Evolutionary conservation across 2,797 vertebrate genomes (phyloP).

Genomic region (Chloroceryle amazona): DNA sequence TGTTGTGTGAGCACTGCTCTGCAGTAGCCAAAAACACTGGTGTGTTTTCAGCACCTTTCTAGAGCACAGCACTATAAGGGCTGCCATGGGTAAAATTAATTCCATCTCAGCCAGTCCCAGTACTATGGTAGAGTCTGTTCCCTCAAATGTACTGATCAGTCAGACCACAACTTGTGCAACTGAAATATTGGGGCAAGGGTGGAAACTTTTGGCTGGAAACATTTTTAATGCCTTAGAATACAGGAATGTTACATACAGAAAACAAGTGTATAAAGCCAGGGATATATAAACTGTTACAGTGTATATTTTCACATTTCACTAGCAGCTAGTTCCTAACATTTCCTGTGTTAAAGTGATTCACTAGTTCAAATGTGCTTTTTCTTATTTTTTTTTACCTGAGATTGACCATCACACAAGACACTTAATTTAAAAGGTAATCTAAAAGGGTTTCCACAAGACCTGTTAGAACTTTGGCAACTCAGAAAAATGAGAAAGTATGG

Average conservation of each 20-base stretch:
- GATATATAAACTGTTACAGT: background rate
- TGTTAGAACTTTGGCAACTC: background rate
- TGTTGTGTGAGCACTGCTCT: background rate
- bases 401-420: background rate
- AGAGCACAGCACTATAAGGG: background rate
- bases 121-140: fast-evolving
- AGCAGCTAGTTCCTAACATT: background rate
- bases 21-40: background rate
- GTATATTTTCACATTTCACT: background rate
- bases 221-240: background rate
- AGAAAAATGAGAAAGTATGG: background rate
- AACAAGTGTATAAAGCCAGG: background rate
- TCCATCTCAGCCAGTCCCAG: background rate
- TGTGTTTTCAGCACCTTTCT: background rate
- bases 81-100: background rate
- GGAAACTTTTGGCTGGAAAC: background rate
- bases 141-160: fast-evolving
- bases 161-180: background rate
- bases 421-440: background rate
- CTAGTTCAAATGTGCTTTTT: background rate
- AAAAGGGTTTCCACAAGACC: background rate
- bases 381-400: background rate
- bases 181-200: background rate
- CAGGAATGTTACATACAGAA: background rate
- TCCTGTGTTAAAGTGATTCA: background rate